Conservation (phyloP, 2,113 vertebrate species). For the Paradisaea rubra region DNA sequence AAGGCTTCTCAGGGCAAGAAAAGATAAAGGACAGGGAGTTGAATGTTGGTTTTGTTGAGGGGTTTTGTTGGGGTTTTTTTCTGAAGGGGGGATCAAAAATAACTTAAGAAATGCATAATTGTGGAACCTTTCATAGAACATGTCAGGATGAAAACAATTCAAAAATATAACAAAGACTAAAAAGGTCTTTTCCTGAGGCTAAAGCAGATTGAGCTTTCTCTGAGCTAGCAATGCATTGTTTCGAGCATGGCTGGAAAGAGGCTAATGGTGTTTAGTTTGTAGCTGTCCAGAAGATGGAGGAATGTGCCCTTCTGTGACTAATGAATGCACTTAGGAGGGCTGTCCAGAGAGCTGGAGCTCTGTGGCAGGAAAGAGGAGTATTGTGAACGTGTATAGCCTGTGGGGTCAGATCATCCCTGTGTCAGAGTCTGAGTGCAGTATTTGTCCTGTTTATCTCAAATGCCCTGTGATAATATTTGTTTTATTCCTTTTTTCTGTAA, state of each 20-base stretch:
- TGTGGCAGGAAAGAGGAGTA: background rate
- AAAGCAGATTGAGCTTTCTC: slow-evolving; percentile 7
- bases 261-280: slow-evolving; percentile 19
- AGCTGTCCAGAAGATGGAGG: slow-evolving; percentile 25
- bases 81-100: background rate
- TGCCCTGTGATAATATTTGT: background rate
- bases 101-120: background rate
- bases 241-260: background rate
- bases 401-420: background rate
- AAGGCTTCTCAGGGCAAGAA: background rate
- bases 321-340: background rate
- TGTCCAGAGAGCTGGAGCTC: background rate
- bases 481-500: background rate
- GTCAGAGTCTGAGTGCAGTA: background rate
- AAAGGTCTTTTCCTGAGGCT: slow-evolving; percentile 23
- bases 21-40: background rate
- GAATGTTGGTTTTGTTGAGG: background rate
- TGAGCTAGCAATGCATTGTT: background rate
- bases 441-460: background rate
- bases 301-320: background rate
- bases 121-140: background rate
- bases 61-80: background rate
- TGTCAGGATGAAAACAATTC: background rate
- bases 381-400: background rate
- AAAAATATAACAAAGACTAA: slow-evolving; percentile 4